phyloP scores from a whole-genome alignment of 37 sponge, comb jelly and placozoan species.

The Oscarella lobularis region DNA sequence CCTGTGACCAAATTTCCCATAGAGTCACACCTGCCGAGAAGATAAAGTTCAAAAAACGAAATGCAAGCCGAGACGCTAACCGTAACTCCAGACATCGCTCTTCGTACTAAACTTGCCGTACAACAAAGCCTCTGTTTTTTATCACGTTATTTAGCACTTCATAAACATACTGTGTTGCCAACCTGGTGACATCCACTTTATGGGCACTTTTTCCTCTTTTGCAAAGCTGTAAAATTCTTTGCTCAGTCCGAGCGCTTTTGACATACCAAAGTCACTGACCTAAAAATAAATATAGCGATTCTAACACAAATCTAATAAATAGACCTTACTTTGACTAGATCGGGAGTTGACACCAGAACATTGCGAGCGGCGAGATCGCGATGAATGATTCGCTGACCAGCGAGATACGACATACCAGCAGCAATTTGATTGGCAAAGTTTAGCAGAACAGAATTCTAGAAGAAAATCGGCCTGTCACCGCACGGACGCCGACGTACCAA shows the following conservation, averaged over 20 bases:
- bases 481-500: no score
- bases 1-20: no score
- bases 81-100: no score
- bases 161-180: no score
- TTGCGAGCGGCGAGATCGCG: not conserved
- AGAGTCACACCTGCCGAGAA: no score
- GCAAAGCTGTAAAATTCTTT: not conserved
- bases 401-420: not conserved
- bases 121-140: no score
- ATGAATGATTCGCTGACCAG: not conserved
- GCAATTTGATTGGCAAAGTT: not conserved
- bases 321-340: conserved; percentile 1
- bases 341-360: not conserved
- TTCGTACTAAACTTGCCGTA: no score
- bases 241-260: not conserved
- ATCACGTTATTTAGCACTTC: no score
- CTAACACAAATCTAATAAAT: not conserved
- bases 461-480: no score
- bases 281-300: not conserved
- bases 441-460: no score
- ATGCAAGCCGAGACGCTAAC: not conserved
- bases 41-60: no score
- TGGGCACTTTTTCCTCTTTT: not conserved
- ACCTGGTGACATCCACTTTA: not conserved
- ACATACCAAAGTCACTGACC: conserved; percentile 2